Conservation (phyloP, 2,113 vertebrate species). For the Hippocampus abdominalis region DNA sequence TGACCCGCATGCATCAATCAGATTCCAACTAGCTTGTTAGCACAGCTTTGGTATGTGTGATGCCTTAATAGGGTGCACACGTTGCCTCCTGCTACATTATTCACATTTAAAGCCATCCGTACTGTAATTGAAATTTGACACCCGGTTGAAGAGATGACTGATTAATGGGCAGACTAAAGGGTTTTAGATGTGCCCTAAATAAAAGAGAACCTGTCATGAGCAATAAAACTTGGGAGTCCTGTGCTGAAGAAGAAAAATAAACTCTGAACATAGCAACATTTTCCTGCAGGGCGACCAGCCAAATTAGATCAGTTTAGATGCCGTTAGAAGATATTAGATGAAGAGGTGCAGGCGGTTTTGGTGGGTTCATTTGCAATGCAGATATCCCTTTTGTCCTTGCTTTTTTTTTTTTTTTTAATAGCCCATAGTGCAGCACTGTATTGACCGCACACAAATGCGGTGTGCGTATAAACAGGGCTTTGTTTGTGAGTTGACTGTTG, state of each 20-base stretch:
- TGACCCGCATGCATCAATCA: background rate
- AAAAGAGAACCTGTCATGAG: background rate
- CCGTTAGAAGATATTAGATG: background rate
- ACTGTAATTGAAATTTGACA: background rate
- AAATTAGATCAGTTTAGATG: background rate
- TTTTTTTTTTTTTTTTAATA: slow-evolving; percentile 37
- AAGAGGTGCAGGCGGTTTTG: slow-evolving; percentile 9
- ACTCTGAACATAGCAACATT: background rate
- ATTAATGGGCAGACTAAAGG: background rate
- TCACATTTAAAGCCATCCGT: background rate
- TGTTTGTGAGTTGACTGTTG: slow-evolving; percentile 41
- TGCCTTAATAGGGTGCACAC: background rate
- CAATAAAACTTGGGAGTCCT: background rate
- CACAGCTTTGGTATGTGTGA: background rate
- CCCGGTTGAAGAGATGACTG: background rate
- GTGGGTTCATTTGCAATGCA: slow-evolving; percentile 49
- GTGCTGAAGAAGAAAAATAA: background rate
- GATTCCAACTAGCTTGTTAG: background rate
- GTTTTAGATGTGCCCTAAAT: background rate
- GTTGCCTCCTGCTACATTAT: background rate
- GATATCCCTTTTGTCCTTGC: slow-evolving; percentile 41
- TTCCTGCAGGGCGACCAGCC: background rate
- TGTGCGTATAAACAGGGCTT: background rate
- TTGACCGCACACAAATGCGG: slow-evolving; percentile 10
- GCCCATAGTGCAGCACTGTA: slow-evolving; percentile 29